Conservation (phyloP, 2,888 invertebrate species). For the Anthrax anthrax region DNA sequence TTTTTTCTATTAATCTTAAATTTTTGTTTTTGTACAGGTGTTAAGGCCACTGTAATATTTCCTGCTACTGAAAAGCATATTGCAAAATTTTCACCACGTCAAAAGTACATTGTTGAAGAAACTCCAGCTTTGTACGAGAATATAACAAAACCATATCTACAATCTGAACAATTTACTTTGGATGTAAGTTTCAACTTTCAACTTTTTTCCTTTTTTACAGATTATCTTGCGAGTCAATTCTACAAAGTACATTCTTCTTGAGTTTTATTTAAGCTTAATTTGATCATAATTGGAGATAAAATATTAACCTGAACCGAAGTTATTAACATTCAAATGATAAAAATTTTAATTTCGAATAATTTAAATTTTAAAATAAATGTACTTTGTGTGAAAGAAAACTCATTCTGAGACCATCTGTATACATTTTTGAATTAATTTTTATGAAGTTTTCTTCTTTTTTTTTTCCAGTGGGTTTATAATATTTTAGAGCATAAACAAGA, state of each 20-base stretch:
- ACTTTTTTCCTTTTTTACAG: too few relatives aligned
- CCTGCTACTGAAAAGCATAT: slow-evolving; percentile 91
- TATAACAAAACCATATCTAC: slow-evolving; percentile 63
- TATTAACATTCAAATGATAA: too few relatives aligned
- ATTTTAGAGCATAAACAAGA: slow-evolving; percentile 86
- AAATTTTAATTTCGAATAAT: too few relatives aligned
- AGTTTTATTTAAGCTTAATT: too few relatives aligned
- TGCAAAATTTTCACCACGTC: slow-evolving; percentile 65
- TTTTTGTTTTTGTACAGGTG: slow-evolving; percentile 41
- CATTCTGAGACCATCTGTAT: too few relatives aligned
- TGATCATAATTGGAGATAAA: too few relatives aligned
- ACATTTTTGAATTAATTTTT: slow-evolving; percentile 1
- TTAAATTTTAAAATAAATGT: too few relatives aligned
- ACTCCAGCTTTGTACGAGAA: slow-evolving; percentile 66
- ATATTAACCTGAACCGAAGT: too few relatives aligned
- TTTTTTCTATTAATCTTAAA: background rate
- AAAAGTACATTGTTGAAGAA: slow-evolving; percentile 64
- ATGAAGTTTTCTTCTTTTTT: background rate
- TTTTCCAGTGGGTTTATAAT: slow-evolving; percentile 85
- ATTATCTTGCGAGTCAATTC: too few relatives aligned
- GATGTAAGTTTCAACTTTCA: slow-evolving; percentile 49
- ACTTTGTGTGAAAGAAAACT: too few relatives aligned
- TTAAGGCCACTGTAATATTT: slow-evolving; percentile 80
- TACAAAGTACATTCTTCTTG: too few relatives aligned
- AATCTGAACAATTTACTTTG: slow-evolving; percentile 57